Evolutionary conservation across 2,797 vertebrate species (phyloP), one percentile per base, ranked within the genome.

Genomic region (Lophura swinhoii): DNA sequence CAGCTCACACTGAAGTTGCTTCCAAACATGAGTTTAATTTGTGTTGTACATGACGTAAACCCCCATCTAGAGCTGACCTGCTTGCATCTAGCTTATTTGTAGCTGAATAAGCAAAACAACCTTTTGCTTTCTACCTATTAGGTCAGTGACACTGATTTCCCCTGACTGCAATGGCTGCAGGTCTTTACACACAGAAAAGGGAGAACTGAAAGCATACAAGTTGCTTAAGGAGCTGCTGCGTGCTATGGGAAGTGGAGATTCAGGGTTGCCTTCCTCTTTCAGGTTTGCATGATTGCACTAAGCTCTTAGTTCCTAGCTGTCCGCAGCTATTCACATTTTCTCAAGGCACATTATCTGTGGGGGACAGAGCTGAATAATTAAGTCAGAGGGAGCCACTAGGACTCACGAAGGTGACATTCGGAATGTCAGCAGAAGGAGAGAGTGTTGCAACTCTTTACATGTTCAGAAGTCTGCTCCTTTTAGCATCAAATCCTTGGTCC

Each of bases 51-150:
- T 33, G 80, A 94, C 88, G 88, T n/a, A 93, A 92, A 66, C n/a
- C 69, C 91, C 82, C 69, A 88, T 24, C 62, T 60, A 64, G 41
- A 77, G 88, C 59, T 94, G 69, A 80, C 43, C 88, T 89, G 84
- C 75, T 91, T 48, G n/a, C 68, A 71, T 90, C 73, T 24, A 72
- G 71, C 67, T 90, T 62, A 51, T 87, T 56, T 64, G 91, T 31
- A 43, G 91, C 93, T 92, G 88, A 96, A 96, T 95, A 96, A 97
- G 95, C 94, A 95, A 96, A 97, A 94, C 69, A 88, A 85, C 79
- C 48, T 73, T 96, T 94, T 85, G 70, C 91, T 96, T 89, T 93
- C 91, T 95, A 91, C 95, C 93, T 95, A 21, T 94, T 95, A 90
- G 88, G 95, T 86, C 92, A 90, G 83, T 95, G 94, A 95, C 92